phyloP scores from a whole-genome alignment of 2,888 invertebrate genomes.

The Xanthia icteritia region DNA sequence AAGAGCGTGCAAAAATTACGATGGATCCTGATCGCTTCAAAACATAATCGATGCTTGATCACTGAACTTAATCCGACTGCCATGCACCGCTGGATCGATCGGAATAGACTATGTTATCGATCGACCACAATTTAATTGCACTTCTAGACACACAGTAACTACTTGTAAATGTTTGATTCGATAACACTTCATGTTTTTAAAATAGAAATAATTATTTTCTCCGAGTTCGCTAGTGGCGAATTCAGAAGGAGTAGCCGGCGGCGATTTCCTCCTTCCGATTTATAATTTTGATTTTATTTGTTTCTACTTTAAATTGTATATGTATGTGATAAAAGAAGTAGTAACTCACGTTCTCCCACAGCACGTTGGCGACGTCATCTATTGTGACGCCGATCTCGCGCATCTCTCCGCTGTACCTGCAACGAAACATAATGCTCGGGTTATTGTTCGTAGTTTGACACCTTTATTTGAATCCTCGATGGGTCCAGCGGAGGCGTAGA shows the following conservation, averaged over 20 bases:
- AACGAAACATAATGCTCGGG: background rate
- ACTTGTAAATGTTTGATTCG: background rate
- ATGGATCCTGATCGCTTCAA: no score
- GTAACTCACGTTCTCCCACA: slow-evolving; percentile 97
- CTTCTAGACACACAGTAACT: background rate
- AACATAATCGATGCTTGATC: background rate
- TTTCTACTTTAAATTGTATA: background rate
- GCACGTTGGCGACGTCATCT: slow-evolving; percentile 95
- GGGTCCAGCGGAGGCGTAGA: background rate
- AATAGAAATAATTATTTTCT: background rate
- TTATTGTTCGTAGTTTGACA: background rate
- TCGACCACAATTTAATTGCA: no score
- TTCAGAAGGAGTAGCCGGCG: background rate
- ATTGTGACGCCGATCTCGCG: slow-evolving; percentile 96
- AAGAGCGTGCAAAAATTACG: background rate
- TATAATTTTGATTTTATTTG: background rate
- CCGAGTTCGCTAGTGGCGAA: no score
- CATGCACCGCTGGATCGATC: background rate
- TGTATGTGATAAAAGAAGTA: background rate
- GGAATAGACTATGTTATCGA: background rate
- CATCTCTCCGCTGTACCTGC: slow-evolving; percentile 98
- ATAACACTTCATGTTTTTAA: background rate
- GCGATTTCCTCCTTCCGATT: background rate
- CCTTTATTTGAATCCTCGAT: background rate
- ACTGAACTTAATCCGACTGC: background rate